These are phyloP conservation scores for Notarius quadriscutis DNA, from an alignment of 2,113 vertebrate species.

Conservation along the genomic window DNA sequence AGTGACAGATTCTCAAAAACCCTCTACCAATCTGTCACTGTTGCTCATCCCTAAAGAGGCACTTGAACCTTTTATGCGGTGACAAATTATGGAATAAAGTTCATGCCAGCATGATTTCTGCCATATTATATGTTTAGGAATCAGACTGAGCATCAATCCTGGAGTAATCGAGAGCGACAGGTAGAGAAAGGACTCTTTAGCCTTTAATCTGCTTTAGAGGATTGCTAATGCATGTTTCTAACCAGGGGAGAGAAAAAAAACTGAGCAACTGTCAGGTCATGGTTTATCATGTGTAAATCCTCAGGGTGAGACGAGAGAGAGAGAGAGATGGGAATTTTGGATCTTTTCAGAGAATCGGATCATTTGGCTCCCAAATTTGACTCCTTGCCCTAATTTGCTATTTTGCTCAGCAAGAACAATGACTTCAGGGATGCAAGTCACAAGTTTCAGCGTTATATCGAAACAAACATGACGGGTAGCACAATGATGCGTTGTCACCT, in stretches of 20 bases:
- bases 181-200: conserved; percentile 68
- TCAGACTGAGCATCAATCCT: conserved; percentile 10
- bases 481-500: neutral
- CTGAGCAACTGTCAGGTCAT: conserved; percentile 16
- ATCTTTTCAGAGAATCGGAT: neutral
- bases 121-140: neutral
- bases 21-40: neutral
- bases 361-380: neutral
- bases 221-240: conserved; percentile 59
- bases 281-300: conserved; percentile 34
- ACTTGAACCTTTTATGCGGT: neutral
- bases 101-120: neutral
- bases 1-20: neutral
- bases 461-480: neutral
- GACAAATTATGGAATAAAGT: neutral
- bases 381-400: neutral
- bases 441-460: neutral
- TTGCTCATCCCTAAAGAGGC: neutral
- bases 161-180: conserved; percentile 41
- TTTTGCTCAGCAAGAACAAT: neutral
- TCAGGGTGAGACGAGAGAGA: conserved; percentile 3
- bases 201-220: conserved; percentile 77
- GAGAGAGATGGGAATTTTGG: neutral
- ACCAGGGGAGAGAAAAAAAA: conserved; percentile 1
- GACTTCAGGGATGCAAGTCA: neutral